These are phyloP conservation scores for Melanotaenia nigrans DNA, from an alignment of 2,797 vertebrate genomes.

Conservation along the genomic window DNA sequence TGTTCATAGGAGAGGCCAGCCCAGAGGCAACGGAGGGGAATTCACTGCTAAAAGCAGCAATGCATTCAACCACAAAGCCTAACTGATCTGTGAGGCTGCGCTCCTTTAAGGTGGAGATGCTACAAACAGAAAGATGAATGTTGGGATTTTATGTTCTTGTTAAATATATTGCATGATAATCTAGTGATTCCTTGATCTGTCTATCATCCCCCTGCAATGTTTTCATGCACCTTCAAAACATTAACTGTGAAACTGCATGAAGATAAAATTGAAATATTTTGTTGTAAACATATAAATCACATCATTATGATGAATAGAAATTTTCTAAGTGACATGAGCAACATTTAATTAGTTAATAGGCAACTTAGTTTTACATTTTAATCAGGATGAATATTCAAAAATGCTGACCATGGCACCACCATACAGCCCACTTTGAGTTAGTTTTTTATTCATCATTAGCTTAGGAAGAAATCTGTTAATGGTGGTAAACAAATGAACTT, in stretches of 20 bases:
- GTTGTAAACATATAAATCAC: neutral
- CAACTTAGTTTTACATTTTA: neutral
- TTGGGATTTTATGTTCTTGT: neutral
- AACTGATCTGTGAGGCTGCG: constrained; percentile 17
- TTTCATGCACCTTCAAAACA: neutral
- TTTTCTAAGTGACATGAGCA: neutral
- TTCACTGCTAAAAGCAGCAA: constrained; percentile 74
- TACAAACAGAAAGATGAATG: neutral
- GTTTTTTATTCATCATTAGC: neutral
- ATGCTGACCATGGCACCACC: neutral
- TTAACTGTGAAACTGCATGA: neutral
- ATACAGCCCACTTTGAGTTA: neutral
- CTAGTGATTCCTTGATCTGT: neutral
- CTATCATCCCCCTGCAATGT: neutral
- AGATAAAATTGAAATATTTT: neutral
- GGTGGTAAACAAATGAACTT: too few relatives aligned
- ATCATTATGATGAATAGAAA: neutral
- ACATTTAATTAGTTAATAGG: neutral
- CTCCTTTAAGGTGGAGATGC: constrained; percentile 6
- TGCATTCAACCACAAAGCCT: constrained; percentile 65
- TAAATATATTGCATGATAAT: neutral
- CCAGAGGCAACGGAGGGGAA: constrained; percentile 72
- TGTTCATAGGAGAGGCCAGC: constrained; percentile 74
- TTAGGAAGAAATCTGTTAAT: neutral
- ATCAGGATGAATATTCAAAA: neutral